Evolutionary conservation across 2,113 vertebrate species (phyloP).

Genomic region (Opisthocomus hoazin): DNA sequence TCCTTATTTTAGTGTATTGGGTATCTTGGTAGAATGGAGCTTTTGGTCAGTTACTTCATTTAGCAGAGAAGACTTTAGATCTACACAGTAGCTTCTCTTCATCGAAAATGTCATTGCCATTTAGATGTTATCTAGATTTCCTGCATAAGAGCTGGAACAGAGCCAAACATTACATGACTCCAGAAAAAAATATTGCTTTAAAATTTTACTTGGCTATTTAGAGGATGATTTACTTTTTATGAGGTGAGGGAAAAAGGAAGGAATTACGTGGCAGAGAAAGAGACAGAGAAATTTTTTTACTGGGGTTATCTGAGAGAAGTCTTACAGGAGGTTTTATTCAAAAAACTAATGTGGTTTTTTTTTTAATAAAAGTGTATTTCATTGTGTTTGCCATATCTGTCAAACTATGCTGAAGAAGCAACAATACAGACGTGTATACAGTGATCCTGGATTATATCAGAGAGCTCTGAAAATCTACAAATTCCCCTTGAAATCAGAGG

Average conservation of each 20-base stretch:
- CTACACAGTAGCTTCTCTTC: constrained; percentile 34
- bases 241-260: neutral
- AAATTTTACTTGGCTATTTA: constrained; percentile 13
- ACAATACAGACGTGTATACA: neutral
- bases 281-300: neutral
- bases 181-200: neutral
- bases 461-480: neutral
- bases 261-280: neutral
- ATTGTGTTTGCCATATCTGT: neutral
- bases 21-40: neutral
- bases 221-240: constrained; percentile 29
- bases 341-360: neutral
- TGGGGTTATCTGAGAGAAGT: neutral
- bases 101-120: neutral
- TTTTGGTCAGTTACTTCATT: constrained; percentile 9
- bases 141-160: neutral
- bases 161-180: constrained; percentile 14
- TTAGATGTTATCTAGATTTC: constrained; percentile 33
- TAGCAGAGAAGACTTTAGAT: neutral
- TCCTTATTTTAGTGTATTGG: neutral
- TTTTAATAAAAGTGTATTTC: neutral
- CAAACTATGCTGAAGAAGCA: neutral
- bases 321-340: neutral
- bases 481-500: neutral
- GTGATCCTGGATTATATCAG: neutral